Base-by-base conservation (phyloP, 2,888 invertebrate genomes). In the Sinodicranocentrus sp. region DNA sequence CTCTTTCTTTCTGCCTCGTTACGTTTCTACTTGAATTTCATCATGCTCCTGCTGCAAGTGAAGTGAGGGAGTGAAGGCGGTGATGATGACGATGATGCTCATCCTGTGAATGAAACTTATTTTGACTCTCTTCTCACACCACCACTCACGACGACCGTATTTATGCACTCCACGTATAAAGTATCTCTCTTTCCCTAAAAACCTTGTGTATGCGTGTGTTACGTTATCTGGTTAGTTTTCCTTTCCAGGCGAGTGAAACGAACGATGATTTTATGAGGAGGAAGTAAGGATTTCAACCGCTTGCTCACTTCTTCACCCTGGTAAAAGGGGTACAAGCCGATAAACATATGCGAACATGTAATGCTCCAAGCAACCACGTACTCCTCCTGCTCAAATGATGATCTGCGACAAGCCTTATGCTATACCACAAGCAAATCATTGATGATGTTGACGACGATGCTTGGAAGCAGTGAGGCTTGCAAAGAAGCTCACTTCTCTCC, bases 281-380 rank as follows among this genome's bases (percentile, higher is more conserved):
- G 79, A 79, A 79, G 79, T 79, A 79, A 79, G 79, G 79, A 79
- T 79, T 79, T 79, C 57, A 79, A 71, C 70, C 78, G 70, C 70
- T 59, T n/a, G n/a, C n/a, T n/a, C n/a, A n/a, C n/a, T n/a, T n/a
- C n/a, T n/a, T 52, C 43, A 28, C 48, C 59, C 71, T 79, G 72
- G 72, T 65, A 71, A 70, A 63, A 44, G 43, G 80, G 28, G 63
- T 5, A 44, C 23, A 21, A 5, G 61, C 28, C 19, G 63, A 63
- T 63, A 33, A 61, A n/a, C 28, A 61, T 17, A 28, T 63, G 63
- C 63, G 33, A 63, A 63, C 63, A 28, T 33, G 33, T 28, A 8
- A 19, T n/a, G 57, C 1, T 23, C 1, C 13, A 54, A 21, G 33
- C 10, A 33, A 33, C 33, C 33, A 33, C 33, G 33, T 33, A 33